Base-by-base conservation (phyloP, 2,113 vertebrate genomes). In the Dascyllus trimaculatus region DNA sequence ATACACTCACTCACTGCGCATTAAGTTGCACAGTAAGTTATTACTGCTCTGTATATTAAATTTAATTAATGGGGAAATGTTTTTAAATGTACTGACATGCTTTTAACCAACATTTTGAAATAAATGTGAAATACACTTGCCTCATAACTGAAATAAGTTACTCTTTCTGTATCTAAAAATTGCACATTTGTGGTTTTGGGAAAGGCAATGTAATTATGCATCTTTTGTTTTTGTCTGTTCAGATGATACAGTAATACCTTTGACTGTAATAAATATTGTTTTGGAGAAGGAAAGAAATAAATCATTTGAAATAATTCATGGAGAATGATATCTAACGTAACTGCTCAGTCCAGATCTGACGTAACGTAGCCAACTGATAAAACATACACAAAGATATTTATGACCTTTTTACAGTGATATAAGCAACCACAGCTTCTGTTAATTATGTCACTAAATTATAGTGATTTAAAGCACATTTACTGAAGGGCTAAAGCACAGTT, bases 21-120 rank as follows among this genome's bases (percentile, higher is more conserved):
- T 68, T 73, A 51, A 79, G 40, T 51, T 49, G 17, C 11, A 26
- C 25, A 43, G 63, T 73, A 51, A 79, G 40, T 51, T 67, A 75
- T 78, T 74, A 5, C 15, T 70, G 6, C 19, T 73, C 49, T 68
- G 22, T 51, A n/a, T 56, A 24, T 75, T 40, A 11, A 17, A 24
- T 32, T 21, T 9, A 18, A 70, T 9, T 35, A 9, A 35, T 9
- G 2, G 46, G 0, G 25, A 61, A 56, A 48, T 66, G 7, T 54
- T 11, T 54, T 26, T 58, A 8, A 22, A 11, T 52, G 17, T 5
- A 43, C 26, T 49, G 62, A 40, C 11, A 59, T 21, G 26, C 14
- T 46, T 26, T 54, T 22, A 24, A 53, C 11, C 40, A 25, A 21
- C 10, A 24, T 72, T 56, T 48, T 80, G 18, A 22, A 1, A 58